A percentile compares a stretch with the other conserved stretches of the same genome.
These are phyloP conservation scores for Morus bassanus DNA, from an alignment of 2,797 vertebrate genomes.

Conservation along the genomic window DNA sequence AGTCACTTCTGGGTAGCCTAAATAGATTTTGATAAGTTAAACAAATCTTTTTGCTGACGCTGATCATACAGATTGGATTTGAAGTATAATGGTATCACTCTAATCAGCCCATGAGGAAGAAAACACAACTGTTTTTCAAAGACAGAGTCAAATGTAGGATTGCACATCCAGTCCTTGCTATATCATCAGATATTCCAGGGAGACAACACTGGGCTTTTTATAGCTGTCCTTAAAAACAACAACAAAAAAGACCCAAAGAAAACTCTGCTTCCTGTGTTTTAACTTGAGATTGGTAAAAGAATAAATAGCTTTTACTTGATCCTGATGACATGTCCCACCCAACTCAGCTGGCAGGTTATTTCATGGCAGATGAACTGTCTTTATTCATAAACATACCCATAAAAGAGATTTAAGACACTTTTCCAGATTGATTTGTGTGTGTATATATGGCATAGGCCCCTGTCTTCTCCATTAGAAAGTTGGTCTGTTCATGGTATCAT, in stretches of 20 bases:
- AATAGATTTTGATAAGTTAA: constrained; percentile 39
- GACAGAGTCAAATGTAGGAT: not conserved
- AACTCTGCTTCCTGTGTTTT: not conserved
- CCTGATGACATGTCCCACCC: not conserved
- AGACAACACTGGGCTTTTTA: not conserved
- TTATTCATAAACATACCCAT: not conserved
- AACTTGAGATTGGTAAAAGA: not conserved
- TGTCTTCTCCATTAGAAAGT: not conserved
- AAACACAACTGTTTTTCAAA: not conserved
- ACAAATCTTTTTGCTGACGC: constrained; percentile 38
- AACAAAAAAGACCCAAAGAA: not conserved
- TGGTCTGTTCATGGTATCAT: not conserved
- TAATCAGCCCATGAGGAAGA: not conserved
- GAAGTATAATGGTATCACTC: not conserved
- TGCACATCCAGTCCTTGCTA: not conserved
- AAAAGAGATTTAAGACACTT: not conserved
- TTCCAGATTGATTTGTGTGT: not conserved
- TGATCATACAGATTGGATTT: constrained; percentile 20
- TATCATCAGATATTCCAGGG: not conserved
- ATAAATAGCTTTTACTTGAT: not conserved
- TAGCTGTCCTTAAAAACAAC: not conserved
- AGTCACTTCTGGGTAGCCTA: constrained; percentile 36
- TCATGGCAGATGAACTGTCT: not conserved
- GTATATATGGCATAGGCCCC: not conserved
- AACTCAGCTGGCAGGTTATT: not conserved